Evolutionary conservation across 2,888 invertebrate species (phyloP), one percentile per base, ranked within the genome.

Genomic region (Eilema griseolum): DNA sequence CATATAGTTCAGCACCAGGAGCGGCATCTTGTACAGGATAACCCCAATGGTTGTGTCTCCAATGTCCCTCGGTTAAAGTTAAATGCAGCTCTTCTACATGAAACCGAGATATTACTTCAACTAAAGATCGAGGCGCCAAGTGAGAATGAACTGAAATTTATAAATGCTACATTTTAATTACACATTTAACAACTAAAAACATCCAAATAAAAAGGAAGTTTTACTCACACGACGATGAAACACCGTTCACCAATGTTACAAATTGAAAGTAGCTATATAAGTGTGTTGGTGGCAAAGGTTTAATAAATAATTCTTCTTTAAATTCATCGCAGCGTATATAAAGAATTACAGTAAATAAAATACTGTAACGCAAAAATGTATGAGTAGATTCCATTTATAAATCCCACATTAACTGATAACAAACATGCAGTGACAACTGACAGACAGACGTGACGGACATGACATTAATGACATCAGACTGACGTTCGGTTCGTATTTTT

Each of bases 21-120:
- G 99, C 98, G 4, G 99, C 98, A 90, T 98, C 98, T 16, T 97
- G 92, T 37, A 98, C 96, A 3, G 99, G 99, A 93, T 99, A 99
- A 0, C 99, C 99, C 99, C 99, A 99, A 70, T 97, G 97, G 80
- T 98, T 97, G 90, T 99, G 97, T 75, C 98, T 96, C 99, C 99
- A 99, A 69, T 98, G 95, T 0, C 99, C 99, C 91, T 98, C 98
- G 0, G 99, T 99, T 72, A 99, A 96, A 71, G 98, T 97, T 65
- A 99, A 96, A 87, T 99, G 99, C 26, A 99, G 92, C 90, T 99
- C 99, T 88, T 98, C 97, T 0, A 99, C 97, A 87, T 97, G 96
- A 89, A 98, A 98, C 46, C 97, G 96, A 61, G 97, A 96, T 81
- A 99, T 96, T 60, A 99, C 97, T 95, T 99, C 99, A 16, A 98